Percentiles rank a stretch among this genome's conserved stretches.
Conservation (phyloP, 2,888 invertebrate species). For the Calameuta idolon region DNA sequence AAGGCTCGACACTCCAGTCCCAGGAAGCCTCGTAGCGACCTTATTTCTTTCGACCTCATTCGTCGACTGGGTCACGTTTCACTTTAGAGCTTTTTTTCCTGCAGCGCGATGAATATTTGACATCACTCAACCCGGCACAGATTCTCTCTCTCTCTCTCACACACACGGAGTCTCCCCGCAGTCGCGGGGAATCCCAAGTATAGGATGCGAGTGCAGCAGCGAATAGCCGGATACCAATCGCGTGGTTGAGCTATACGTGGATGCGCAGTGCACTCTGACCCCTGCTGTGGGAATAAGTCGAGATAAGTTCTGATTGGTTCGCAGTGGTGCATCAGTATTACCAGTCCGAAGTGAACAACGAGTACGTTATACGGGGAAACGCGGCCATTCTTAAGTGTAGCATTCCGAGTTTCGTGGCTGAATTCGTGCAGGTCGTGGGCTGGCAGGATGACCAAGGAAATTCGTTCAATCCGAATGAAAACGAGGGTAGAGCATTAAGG, state of each 20-base stretch:
- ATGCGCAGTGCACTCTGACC: neutral
- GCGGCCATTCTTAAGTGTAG: slow-evolving; percentile 89
- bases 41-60: neutral
- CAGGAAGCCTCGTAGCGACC: neutral
- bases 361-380: slow-evolving; percentile 90
- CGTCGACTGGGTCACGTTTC: neutral
- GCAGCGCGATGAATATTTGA: neutral
- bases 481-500: slow-evolving; percentile 47
- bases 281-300: neutral
- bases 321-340: slow-evolving; percentile 91
- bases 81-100: neutral
- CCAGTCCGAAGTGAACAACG: slow-evolving; percentile 90
- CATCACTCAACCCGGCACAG: neutral
- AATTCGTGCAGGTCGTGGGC: slow-evolving; percentile 90
- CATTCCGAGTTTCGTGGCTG: slow-evolving; percentile 90
- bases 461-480: slow-evolving; percentile 60
- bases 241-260: neutral
- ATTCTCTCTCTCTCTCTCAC: neutral
- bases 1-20: neutral
- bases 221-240: too few species aligned
- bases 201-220: too few species aligned
- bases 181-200: neutral
- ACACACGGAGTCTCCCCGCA: neutral
- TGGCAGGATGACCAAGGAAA: slow-evolving; percentile 74
- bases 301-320: slow-evolving; percentile 39